These are phyloP conservation scores for Heliopora coerulea DNA, from an alignment of 92 coral and sea anemone species.

Conservation along the genomic window DNA sequence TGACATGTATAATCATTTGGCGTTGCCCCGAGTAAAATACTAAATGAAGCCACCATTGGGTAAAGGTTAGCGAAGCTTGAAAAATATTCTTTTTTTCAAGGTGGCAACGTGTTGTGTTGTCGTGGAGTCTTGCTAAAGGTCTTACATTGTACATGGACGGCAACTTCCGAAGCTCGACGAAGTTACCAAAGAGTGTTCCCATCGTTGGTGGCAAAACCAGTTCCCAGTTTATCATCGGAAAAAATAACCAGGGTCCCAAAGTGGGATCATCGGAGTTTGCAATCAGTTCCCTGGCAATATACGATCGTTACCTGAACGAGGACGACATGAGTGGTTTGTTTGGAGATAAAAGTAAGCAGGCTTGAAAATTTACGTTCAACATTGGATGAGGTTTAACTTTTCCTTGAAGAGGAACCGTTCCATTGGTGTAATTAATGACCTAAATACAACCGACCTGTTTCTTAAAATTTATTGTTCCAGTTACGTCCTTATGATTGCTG, in stretches of 20 bases:
- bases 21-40: no score
- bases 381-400: no score
- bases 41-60: no score
- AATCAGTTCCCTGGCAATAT: slow-evolving; percentile 84
- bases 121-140: slow-evolving; percentile 94
- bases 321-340: slow-evolving; percentile 79
- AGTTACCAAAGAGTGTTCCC: slow-evolving; percentile 89
- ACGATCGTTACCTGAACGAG: slow-evolving; percentile 82
- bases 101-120: slow-evolving; percentile 96
- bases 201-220: slow-evolving; percentile 69
- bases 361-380: no score
- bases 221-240: slow-evolving; percentile 80
- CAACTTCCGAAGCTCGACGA: slow-evolving; percentile 91
- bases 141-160: slow-evolving; percentile 90
- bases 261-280: slow-evolving; percentile 85
- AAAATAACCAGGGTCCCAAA: slow-evolving; percentile 73
- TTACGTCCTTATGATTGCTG: no score
- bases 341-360: slow-evolving; percentile 85
- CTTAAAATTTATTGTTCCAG: no score
- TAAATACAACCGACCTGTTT: no score
- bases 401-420: no score
- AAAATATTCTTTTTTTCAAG: slow-evolving; percentile 48
- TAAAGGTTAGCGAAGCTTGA: no score
- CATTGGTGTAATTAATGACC: no score
- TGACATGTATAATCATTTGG: no score